These are phyloP conservation scores for Arrhopalites spinosus DNA, from an alignment of 2,888 invertebrate genomes.

Conservation along the genomic window DNA sequence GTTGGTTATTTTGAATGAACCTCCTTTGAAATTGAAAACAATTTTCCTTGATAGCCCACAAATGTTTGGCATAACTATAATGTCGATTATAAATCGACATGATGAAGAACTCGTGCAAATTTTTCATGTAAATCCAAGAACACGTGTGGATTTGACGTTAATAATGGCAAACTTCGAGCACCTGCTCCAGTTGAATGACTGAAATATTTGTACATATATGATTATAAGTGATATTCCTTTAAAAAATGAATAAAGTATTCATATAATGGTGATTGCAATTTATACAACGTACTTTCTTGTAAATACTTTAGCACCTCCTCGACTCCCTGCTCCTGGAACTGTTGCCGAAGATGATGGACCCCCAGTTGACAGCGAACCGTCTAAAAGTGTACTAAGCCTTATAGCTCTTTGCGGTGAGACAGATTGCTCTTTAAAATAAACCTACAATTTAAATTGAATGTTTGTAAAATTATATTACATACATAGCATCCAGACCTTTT, in stretches of 20 bases:
- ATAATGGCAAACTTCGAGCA: constrained; percentile 54
- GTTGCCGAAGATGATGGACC: constrained; percentile 23
- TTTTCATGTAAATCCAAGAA: constrained; percentile 56
- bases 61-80: neutral
- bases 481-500: neutral
- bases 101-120: constrained; percentile 56
- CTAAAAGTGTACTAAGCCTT: constrained; percentile 49
- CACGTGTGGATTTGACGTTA: constrained; percentile 56
- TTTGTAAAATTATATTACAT: neutral
- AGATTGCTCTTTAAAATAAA: constrained; percentile 55
- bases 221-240: too few species aligned
- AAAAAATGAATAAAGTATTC: too few species aligned
- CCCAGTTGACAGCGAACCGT: constrained; percentile 30
- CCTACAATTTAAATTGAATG: constrained; percentile 15
- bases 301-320: constrained; percentile 47
- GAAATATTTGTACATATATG: too few species aligned
- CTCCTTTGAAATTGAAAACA: constrained; percentile 11
- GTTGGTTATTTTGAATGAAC: neutral
- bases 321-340: constrained; percentile 26
- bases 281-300: constrained; percentile 44
- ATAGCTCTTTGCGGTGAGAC: constrained; percentile 53
- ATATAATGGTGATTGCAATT: too few species aligned
- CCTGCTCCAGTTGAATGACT: constrained; percentile 47
- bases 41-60: neutral
- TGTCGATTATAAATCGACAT: constrained; percentile 55